These are phyloP conservation scores for Nettapus auritus DNA, from an alignment of 2,113 vertebrate species.

Conservation along the genomic window DNA sequence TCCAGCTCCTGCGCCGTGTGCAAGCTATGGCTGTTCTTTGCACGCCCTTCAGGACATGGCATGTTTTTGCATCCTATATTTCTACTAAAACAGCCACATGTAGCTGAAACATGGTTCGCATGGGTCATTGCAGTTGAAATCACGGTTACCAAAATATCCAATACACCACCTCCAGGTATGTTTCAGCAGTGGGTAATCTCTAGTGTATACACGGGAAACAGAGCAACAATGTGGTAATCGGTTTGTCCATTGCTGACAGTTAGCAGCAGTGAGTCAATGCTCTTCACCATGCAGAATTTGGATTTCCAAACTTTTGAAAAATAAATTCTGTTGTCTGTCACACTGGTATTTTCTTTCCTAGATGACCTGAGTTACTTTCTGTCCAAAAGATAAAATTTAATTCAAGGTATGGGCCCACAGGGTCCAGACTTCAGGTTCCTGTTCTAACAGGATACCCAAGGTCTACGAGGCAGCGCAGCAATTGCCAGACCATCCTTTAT, in stretches of 20 bases:
- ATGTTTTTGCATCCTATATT: background rate
- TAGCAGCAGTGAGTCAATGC: conserved; percentile 19
- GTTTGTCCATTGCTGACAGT: conserved; percentile 44
- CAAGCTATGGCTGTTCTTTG: background rate
- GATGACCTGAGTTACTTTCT: background rate
- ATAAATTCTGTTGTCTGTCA: conserved; percentile 13
- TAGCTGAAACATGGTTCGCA: background rate
- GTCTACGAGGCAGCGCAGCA: background rate
- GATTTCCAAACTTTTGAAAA: conserved; percentile 40
- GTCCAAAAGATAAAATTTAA: background rate
- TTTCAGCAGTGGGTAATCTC: conserved; percentile 46
- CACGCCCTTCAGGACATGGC: background rate
- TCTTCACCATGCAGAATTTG: conserved; percentile 22
- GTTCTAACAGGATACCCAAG: background rate
- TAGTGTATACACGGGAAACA: conserved; percentile 13
- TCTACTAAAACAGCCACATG: background rate
- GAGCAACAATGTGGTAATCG: background rate
- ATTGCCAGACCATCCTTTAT: background rate
- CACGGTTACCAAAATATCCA: background rate
- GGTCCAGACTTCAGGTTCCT: background rate
- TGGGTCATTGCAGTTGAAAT: background rate
- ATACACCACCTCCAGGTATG: conserved; percentile 6
- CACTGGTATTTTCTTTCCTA: background rate
- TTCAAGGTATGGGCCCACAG: background rate
- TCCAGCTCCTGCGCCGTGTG: background rate